Evolutionary conservation across 2,113 vertebrate species (phyloP), one percentile per base, ranked within the genome.

Genomic region (Neodon shergylaensis): DNA sequence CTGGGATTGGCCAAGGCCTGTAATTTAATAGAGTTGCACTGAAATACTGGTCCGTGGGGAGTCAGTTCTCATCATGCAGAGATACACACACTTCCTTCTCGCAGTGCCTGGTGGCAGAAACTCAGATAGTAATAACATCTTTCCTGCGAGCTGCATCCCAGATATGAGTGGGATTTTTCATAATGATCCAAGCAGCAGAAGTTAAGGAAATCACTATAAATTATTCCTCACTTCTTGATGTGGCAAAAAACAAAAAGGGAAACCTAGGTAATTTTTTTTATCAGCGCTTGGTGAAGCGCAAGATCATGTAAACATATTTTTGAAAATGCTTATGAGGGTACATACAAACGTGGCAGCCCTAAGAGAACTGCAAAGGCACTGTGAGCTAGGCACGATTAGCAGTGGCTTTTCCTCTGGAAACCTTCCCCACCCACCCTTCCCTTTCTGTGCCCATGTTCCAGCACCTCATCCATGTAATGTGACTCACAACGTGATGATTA

Each of bases 41-140:
- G 96, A 96, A 97, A 96, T 88, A 96, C 91, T 76, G 77, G 81
- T 74, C 92, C 83, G 0, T 22, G 17, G 97, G 95, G 96, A 96
- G 72, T 78, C 73, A 21, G 90, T 42, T 47, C 36, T 36, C 28
- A 63, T 63, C 92, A 88, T 79, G 88, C 84, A 26, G 70, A 97
- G 95, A 94, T 3, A 11, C 42, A 52, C 22, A 31, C 36, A 16
- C 73, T 86, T 97, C 88, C 72, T 93, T 52, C 90, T 89, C 76
- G 39, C 24, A 0, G 5, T 24, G 58, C 52, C 81, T 79, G 82
- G 65, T 66, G 72, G 61, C 54, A 33, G 63, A 72, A 94, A 54
- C 78, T 81, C 91, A 82, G 88, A 84, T 76, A 95, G 94, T 92
- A 93, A 92, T 85, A 66, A 93, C 66, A 76, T 95, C 90, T 96